A percentile compares a stretch with the other conserved stretches of the same genome.
Evolutionary conservation across 2,797 vertebrate species (phyloP).

Genomic region (Phylloscopus collybita): DNA sequence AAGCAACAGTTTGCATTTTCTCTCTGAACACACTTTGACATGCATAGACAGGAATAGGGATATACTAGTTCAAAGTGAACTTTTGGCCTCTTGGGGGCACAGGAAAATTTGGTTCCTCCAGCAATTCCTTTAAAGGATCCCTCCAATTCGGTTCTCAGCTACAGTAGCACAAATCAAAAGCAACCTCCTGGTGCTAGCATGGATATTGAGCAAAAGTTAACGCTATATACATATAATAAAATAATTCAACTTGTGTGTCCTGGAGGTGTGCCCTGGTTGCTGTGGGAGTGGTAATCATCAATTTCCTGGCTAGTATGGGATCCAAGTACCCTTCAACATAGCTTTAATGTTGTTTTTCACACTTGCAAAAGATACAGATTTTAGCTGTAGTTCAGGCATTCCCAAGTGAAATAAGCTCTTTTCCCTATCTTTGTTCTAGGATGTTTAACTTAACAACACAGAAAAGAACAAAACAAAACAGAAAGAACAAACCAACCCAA

Average conservation of each 20-base stretch:
- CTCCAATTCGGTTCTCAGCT: background rate
- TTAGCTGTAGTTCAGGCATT: background rate
- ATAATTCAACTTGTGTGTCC: background rate
- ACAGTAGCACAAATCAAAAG: background rate
- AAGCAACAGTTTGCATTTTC: background rate
- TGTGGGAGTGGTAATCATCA: background rate
- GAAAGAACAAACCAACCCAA: background rate
- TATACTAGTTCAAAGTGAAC: background rate
- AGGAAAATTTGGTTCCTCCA: background rate
- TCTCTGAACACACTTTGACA: background rate
- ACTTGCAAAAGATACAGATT: background rate
- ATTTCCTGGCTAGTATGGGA: conserved; percentile 39
- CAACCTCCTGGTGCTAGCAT: background rate
- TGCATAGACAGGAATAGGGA: background rate
- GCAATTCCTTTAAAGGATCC: background rate
- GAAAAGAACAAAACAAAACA: background rate
- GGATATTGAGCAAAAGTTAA: background rate
- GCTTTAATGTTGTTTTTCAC: conserved; percentile 32
- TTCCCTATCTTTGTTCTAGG: background rate
- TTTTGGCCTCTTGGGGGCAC: background rate
- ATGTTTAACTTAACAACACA: background rate
- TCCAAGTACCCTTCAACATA: conserved; percentile 8
- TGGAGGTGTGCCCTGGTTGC: background rate
- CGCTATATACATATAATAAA: background rate
- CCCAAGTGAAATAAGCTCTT: background rate